Base-by-base conservation (phyloP, 2,797 vertebrate genomes). In the Eidolon dupreanum region DNA sequence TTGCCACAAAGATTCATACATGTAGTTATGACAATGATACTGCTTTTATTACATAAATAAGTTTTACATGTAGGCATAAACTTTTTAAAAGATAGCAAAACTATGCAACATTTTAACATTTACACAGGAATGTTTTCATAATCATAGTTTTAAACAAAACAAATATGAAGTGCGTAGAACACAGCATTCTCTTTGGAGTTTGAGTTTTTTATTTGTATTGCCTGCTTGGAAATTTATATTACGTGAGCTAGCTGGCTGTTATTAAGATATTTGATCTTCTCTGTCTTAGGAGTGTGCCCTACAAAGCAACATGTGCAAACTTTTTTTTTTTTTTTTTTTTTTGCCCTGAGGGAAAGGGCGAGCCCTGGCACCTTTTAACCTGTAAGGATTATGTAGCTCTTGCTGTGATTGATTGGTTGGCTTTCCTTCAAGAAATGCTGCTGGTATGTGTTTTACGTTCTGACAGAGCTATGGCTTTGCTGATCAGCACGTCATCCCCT, bases 311-410 rank as follows among this genome's bases (percentile, higher is more conserved):
- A 74, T 74, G 92, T 51, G 75, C 59, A 89, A n/a, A 93, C 59
- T 55, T 49, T 41, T 41, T 28, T n/a, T 88, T 49, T 61, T 31
- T 28, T 49, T 51, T 49, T 73, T 68, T 70, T 49, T 68, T 66
- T 53, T 46, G 28, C 78, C 88, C 83, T 86, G 49, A 61, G 79
- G 86, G 74, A 83, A 95, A 89, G 86, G 95, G 86, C 33, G 15
- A 74, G 90, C 13, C 75, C 78, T 94, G 97, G 96, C 95, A 97
- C 90, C 94, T 93, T 94, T 96, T 89, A 84, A 96, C 90, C 88
- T 94, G 92, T 91, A 71, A 92, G 82, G 90, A 95, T 96, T 96
- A 41, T 94, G 55, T 84, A 59, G 96, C 89, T 90, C 71, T 96
- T 33, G 16, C 88, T 90, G 11, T 95, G 96, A 97, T 74, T 96